Conservation (phyloP, 2,797 vertebrate species). For the Anas flavirostris region DNA sequence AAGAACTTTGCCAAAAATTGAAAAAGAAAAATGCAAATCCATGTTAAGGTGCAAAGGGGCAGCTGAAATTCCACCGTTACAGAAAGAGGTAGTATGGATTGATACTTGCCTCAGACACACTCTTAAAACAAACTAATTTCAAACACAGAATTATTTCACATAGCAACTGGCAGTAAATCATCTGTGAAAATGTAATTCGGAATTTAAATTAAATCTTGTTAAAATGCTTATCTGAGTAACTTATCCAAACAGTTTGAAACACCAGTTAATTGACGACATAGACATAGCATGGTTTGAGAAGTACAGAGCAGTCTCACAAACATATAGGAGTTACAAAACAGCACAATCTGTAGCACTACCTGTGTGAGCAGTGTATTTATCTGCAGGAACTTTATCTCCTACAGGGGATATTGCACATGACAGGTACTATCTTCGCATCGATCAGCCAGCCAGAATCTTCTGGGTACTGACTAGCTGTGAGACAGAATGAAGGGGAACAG, state of each 20-base stretch:
- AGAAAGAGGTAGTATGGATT: not conserved
- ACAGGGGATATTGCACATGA: not conserved
- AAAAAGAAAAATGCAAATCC: not conserved
- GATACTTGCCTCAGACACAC: not conserved
- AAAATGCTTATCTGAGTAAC: conserved; percentile 16
- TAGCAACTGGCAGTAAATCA: not conserved
- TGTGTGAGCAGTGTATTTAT: not conserved
- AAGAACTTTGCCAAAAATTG: not conserved
- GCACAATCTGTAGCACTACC: not conserved
- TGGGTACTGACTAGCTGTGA: not conserved
- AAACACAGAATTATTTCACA: not conserved
- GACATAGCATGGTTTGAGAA: not conserved
- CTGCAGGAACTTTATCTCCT: not conserved
- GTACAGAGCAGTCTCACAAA: not conserved
- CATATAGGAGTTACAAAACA: not conserved
- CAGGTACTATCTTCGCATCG: not conserved
- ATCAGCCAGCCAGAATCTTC: not conserved
- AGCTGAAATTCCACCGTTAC: not conserved
- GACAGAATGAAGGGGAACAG: not conserved
- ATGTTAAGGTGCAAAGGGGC: not conserved
- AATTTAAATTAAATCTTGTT: conserved; percentile 35
- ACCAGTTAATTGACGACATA: not conserved
- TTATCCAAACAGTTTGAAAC: conserved; percentile 9
- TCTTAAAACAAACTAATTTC: not conserved
- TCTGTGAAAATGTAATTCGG: conserved; percentile 31